phyloP scores from a whole-genome alignment of 2,888 invertebrate genomes.

The Sminthurinus aureus region DNA sequence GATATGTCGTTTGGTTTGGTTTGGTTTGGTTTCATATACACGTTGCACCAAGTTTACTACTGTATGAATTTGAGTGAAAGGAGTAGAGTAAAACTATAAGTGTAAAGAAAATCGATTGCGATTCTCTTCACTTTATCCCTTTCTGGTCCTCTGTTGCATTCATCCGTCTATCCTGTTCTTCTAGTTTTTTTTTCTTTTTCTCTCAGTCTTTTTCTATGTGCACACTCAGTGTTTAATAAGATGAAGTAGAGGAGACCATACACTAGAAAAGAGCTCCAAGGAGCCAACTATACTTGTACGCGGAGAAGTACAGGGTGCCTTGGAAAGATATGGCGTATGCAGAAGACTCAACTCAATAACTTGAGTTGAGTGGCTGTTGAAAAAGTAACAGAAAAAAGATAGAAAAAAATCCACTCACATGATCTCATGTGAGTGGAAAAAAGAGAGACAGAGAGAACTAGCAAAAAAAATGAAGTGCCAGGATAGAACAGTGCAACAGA shows the following conservation, averaged over 20 bases:
- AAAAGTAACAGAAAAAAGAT: not conserved
- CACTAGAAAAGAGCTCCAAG: not conserved
- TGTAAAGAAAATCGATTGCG: constrained; percentile 23
- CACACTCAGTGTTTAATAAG: not conserved
- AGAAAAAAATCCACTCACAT: not conserved
- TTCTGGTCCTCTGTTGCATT: constrained; percentile 9
- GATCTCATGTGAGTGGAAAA: not conserved
- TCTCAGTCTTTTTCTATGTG: not conserved
- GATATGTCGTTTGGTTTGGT: too few species aligned
- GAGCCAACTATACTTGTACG: not conserved
- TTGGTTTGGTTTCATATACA: too few species aligned
- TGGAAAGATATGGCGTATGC: not conserved
- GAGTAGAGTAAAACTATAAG: not conserved
- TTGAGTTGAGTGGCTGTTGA: not conserved
- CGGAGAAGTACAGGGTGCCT: not conserved
- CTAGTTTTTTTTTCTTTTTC: not conserved
- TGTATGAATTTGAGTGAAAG: not conserved
- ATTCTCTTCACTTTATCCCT: constrained; percentile 3
- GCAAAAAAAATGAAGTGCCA: not conserved
- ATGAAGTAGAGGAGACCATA: not conserved
- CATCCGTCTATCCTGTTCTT: not conserved
- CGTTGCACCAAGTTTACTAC: not conserved
- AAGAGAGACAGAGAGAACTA: not conserved
- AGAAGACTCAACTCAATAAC: not conserved
- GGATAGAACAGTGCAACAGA: not conserved